Base-by-base conservation (phyloP, 2,113 vertebrate genomes). In the Sarotherodon lohbergeri region DNA sequence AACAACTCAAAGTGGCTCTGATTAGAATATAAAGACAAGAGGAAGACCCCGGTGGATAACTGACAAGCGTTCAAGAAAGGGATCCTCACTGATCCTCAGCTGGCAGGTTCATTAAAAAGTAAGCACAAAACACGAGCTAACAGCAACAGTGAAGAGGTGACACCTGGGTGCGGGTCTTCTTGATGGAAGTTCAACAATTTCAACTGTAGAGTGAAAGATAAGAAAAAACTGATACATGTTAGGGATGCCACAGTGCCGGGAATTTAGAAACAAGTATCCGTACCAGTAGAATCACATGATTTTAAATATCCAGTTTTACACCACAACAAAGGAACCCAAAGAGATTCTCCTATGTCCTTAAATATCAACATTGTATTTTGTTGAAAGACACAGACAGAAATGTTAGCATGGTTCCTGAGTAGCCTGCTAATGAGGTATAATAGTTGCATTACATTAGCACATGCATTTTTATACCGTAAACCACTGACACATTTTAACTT, bases 401-500 rank as follows among this genome's bases (percentile, higher is more conserved):
- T 43, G 7, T 71, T 43, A 71, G 12, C 7, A 43, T 43, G 11
- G 63, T 71, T 71, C n/a, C 8, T 5, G 36, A 43, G n/a, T 71
- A 71, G 66, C n/a, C 66, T 71, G 39, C n/a, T 71, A 43, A 71
- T 43, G 4, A 6, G n/a, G n/a, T 43, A 39, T n/a, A 71, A 39
- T 14, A 48, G 43, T 14, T 48, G 36, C n/a, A 43, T 71, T 71
- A 71, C n/a, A 71, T 71, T 4, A 71, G 12, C 36, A 14, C 36
- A 16, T 43, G 63, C 63, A 5, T 24, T 43, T 61, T 43, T 71
- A 71, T 4, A 71, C 12, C 3, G 7, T 71, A 43, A 71, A 14
- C 3, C 36, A 43, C 0, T 9, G 3, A 14, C 43, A 24, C 39
- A 43, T 0, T 43, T 71, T 24, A 71, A 3, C 3, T 14, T 71